These are phyloP conservation scores for Drosophila quinaria DNA, from an alignment of 2,888 invertebrate species.

Conservation along the genomic window DNA sequence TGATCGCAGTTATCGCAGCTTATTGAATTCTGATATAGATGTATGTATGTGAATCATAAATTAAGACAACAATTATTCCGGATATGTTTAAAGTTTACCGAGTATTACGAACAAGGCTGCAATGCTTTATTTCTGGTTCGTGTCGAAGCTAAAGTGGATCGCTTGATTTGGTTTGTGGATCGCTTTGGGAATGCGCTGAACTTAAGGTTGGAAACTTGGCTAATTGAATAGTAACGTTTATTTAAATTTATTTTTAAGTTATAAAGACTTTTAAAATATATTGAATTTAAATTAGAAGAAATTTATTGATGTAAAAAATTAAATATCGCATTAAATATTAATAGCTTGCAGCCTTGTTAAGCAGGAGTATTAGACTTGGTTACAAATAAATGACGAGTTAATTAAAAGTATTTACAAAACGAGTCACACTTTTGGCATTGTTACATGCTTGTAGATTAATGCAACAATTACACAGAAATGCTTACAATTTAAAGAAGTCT, in stretches of 20 bases:
- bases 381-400: constrained; percentile 71
- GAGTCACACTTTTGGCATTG: constrained; percentile 73
- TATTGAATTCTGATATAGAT: constrained; percentile 19
- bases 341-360: background rate
- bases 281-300: background rate
- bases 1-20: constrained; percentile 41
- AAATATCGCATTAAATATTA: too few species aligned
- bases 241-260: background rate
- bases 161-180: background rate
- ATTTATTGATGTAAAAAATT: background rate
- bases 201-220: constrained; percentile 1
- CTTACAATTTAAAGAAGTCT: constrained; percentile 76
- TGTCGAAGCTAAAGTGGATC: background rate
- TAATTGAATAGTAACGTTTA: background rate
- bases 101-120: constrained; percentile 21
- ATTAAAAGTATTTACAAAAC: constrained; percentile 67
- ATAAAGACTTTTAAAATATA: background rate
- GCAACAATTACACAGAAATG: constrained; percentile 70
- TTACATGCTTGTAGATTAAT: constrained; percentile 45
- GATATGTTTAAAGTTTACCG: constrained; percentile 9
- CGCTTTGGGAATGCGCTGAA: background rate
- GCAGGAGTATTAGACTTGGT: constrained; percentile 47
- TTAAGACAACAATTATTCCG: constrained; percentile 49
- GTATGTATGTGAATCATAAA: constrained; percentile 28
- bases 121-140: background rate